Evolutionary conservation across 1,140 invertebrate species (phyloP).

Genomic region (Macrosteles quadrilineatus): DNA sequence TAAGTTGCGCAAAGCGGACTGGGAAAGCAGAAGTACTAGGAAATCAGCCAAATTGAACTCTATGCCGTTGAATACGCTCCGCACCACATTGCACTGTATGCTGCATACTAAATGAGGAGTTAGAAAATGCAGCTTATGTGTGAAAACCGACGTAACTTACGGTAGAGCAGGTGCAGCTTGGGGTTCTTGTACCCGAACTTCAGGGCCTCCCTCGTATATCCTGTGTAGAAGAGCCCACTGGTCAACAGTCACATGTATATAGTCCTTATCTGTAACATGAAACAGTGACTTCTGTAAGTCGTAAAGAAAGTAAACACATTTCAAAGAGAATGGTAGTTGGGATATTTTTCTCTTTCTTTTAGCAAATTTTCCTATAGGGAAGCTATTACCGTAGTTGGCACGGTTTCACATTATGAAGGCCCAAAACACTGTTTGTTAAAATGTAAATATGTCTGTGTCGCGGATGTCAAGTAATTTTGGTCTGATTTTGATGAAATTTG

Average conservation of each 20-base stretch:
- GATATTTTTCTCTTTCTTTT: too few relatives aligned
- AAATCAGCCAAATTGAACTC: too few relatives aligned
- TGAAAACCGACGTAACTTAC: background rate
- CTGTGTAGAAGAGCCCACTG: constrained; percentile 34
- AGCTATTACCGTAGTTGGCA: too few relatives aligned
- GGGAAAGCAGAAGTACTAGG: background rate
- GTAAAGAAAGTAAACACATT: too few relatives aligned
- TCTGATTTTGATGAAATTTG: too few relatives aligned
- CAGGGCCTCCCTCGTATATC: constrained; percentile 34
- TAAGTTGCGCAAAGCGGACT: background rate
- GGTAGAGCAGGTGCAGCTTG: background rate
- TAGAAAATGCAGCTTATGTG: background rate
- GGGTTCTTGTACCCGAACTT: constrained; percentile 7
- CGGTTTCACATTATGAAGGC: too few relatives aligned
- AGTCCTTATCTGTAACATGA: constrained; percentile 25
- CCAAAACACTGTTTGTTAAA: too few relatives aligned
- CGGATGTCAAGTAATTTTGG: too few relatives aligned
- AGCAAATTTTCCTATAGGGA: too few relatives aligned
- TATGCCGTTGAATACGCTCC: background rate
- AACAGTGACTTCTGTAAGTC: too few relatives aligned
- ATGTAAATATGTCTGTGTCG: too few relatives aligned
- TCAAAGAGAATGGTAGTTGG: too few relatives aligned
- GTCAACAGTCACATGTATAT: constrained; percentile 23
- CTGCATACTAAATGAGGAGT: background rate
- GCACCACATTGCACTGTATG: background rate